Base-by-base conservation (phyloP, 2,888 invertebrate species). In the Cosmia pyralina region DNA sequence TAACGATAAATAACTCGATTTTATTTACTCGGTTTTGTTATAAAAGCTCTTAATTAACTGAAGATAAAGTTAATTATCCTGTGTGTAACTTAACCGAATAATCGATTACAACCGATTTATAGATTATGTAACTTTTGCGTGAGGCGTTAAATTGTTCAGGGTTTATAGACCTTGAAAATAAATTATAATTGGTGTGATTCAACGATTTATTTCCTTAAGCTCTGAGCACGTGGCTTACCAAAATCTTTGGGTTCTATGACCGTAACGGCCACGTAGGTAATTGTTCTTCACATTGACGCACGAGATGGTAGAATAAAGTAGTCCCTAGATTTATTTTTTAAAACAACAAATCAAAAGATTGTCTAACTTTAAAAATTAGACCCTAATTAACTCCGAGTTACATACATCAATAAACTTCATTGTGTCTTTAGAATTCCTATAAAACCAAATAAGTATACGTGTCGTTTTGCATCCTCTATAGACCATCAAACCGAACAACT, bases 1-100 rank as follows among this genome's bases (percentile, higher is more conserved):
- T 84, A 88, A 82, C 85, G 87, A 85, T 85, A 85, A 82, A 79
- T 81, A 83, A 83, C 69, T 88, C 81, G 78, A 71, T 17, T n/a
- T 50, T 52, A 52, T 55, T 66, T 66, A 65, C n/a, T n/a, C n/a
- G 22, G 57, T 62, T 65, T 57, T 63, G 3, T 57, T n/a, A 67
- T 10, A 79, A 81, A 62, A 65, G 44, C 19, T 69, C 63, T 67
- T 76, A 62, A 70, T 58, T 10, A 19, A 5, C 22, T 50, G 10
- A n/a, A 66, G 46, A 72, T 75, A 73, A 10, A 73, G 72, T 75
- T 67, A 74, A 74, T 70, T 72, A 59, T 77, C 55, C 15, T 63
- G 34, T 58, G 48, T 44, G 67, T 69, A 57, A 71, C 34, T 58
- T 44, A 17, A 68, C 77, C 83, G 81, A 65, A 58, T 75, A 86